Evolutionary conservation across 2,888 invertebrate genomes (phyloP).

Genomic region (Conus canariensis): DNA sequence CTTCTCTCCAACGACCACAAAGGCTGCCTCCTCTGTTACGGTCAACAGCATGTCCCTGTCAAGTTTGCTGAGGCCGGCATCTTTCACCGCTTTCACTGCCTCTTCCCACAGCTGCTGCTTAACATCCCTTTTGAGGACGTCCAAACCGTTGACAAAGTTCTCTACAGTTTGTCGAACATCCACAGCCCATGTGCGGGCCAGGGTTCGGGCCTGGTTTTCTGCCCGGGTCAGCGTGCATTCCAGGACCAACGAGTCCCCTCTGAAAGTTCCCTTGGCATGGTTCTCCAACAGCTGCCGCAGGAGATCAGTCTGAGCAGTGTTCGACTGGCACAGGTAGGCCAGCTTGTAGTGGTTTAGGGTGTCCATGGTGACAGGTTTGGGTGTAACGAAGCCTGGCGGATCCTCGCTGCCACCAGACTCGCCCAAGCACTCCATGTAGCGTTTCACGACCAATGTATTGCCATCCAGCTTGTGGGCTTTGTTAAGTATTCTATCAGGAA

Average conservation of each 20-base stretch:
- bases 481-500: slow-evolving; percentile 2
- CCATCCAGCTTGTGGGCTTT: slow-evolving; percentile 41
- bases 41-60: slow-evolving; percentile 22
- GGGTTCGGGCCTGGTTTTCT: slow-evolving; percentile 18
- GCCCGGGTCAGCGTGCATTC: slow-evolving; percentile 40
- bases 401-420: slow-evolving; percentile 36
- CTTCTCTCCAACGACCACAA: slow-evolving; percentile 42
- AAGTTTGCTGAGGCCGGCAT: not conserved
- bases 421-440: slow-evolving; percentile 47
- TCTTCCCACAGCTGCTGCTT: slow-evolving; percentile 44
- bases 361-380: slow-evolving; percentile 37
- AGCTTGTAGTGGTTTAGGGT: slow-evolving; percentile 35
- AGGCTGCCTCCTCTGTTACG: slow-evolving; percentile 4
- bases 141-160: not conserved
- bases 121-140: not conserved
- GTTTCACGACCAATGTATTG: slow-evolving; percentile 40
- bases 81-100: slow-evolving; percentile 10
- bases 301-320: not conserved
- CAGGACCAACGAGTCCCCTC: not conserved
- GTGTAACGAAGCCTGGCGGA: slow-evolving; percentile 28
- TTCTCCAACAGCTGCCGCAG: not conserved
- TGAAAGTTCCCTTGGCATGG: slow-evolving; percentile 13
- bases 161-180: slow-evolving; percentile 27
- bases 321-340: slow-evolving; percentile 27
- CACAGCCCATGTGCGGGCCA: slow-evolving; percentile 35